phyloP scores from a whole-genome alignment of 2,888 invertebrate species.

The Anagyrus pseudococci region DNA sequence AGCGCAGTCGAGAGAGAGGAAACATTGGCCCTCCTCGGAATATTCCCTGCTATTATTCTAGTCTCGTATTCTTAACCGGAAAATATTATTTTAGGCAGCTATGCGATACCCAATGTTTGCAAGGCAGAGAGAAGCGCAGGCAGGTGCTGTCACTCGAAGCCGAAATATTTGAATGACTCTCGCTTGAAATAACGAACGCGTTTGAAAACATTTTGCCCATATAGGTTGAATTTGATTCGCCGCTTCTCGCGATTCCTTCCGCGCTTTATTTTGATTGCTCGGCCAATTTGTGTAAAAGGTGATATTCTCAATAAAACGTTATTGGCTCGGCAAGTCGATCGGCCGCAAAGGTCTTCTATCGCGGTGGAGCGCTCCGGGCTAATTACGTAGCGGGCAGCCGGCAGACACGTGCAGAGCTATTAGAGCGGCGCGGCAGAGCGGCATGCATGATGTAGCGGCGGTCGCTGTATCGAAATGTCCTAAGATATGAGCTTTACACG shows the following conservation, averaged over 20 bases:
- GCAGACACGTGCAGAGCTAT: neutral
- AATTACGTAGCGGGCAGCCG: slow-evolving; percentile 24
- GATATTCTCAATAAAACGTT: too few species aligned
- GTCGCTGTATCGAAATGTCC: slow-evolving; percentile 17
- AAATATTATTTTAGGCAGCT: slow-evolving; percentile 24
- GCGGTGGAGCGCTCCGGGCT: neutral
- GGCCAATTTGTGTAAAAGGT: neutral
- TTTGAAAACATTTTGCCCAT: neutral
- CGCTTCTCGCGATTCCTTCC: neutral
- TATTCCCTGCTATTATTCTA: slow-evolving; percentile 25
- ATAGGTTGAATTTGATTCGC: neutral
- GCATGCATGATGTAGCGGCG: neutral
- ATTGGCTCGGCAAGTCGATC: neutral
- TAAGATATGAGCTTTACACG: slow-evolving; percentile 32
- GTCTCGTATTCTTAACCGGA: slow-evolving; percentile 19
- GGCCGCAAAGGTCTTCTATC: slow-evolving; percentile 17
- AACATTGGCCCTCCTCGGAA: neutral
- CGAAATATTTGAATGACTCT: neutral
- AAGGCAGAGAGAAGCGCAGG: neutral
- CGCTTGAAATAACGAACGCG: neutral
- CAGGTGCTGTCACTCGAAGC: neutral
- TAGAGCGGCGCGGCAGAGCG: slow-evolving; percentile 6
- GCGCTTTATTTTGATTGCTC: neutral
- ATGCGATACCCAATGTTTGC: slow-evolving; percentile 11
- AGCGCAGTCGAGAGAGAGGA: neutral